These are phyloP conservation scores for Drosophila aff. DNA, from an alignment of 1,140 invertebrate genomes.

Conservation along the genomic window DNA sequence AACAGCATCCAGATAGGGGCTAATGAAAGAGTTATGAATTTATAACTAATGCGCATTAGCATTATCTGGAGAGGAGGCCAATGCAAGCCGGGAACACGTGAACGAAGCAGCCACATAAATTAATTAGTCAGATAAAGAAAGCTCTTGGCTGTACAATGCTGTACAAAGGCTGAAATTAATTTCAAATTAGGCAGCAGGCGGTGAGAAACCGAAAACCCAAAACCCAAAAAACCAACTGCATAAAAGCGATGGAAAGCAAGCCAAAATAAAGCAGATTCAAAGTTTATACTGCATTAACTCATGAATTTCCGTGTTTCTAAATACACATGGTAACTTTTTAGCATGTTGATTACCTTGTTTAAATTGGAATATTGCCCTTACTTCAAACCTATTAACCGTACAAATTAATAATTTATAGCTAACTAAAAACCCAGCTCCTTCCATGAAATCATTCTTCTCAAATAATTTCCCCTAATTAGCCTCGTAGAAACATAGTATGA, in stretches of 20 bases:
- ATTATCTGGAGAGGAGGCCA: not conserved
- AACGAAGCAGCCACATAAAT: slow-evolving; percentile 54
- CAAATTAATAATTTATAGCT: not conserved
- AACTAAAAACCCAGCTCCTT: not conserved
- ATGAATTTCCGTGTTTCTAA: not conserved
- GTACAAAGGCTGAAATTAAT: slow-evolving; percentile 69
- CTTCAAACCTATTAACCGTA: not conserved
- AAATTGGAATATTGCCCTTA: not conserved
- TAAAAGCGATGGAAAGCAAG: slow-evolving; percentile 8
- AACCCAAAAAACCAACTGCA: slow-evolving; percentile 29
- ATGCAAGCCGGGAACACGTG: slow-evolving; percentile 1
- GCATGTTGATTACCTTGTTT: not conserved
- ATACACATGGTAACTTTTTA: not conserved
- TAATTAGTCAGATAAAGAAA: slow-evolving; percentile 73
- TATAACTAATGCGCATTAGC: slow-evolving; percentile 73
- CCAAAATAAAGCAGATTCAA: slow-evolving; percentile 3
- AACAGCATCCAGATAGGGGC: slow-evolving; percentile 6
- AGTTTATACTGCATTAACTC: not conserved
- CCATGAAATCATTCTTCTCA: not conserved
- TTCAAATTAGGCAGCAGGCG: slow-evolving; percentile 68
- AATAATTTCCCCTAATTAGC: not conserved
- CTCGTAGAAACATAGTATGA: slow-evolving; percentile 14
- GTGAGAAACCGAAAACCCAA: slow-evolving; percentile 50
- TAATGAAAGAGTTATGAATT: slow-evolving; percentile 80
- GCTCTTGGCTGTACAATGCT: slow-evolving; percentile 29